These are phyloP conservation scores for Pterostichus niger DNA, from an alignment of 2,888 invertebrate species.

Conservation along the genomic window DNA sequence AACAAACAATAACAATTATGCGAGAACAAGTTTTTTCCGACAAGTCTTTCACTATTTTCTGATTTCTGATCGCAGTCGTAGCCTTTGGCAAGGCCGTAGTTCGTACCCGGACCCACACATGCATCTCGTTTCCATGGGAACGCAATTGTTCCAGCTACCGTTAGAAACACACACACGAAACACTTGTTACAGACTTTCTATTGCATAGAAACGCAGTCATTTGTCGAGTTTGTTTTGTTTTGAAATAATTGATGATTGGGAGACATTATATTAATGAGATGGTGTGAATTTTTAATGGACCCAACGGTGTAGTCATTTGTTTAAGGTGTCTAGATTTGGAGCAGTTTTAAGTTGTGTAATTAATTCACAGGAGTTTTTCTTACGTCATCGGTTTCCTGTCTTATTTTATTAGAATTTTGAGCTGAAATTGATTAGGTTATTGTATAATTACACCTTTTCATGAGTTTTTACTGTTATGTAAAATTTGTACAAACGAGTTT, in stretches of 20 bases:
- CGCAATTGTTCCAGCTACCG: constrained; percentile 33
- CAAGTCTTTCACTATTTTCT: constrained; percentile 39
- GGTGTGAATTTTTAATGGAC: constrained; percentile 28
- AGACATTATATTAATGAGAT: constrained; percentile 15
- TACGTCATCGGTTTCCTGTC: constrained; percentile 32
- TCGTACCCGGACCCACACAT: constrained; percentile 47
- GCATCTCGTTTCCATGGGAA: constrained; percentile 39
- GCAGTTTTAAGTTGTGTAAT: constrained; percentile 34
- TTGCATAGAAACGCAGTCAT: constrained; percentile 24
- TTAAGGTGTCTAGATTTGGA: constrained; percentile 33
- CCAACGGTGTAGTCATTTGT: constrained; percentile 27
- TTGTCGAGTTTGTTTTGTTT: constrained; percentile 32
- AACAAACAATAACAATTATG: constrained; percentile 48
- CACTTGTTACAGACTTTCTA: constrained; percentile 12
- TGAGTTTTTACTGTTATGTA: neutral
- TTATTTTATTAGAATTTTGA: constrained; percentile 14
- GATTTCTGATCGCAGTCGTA: constrained; percentile 1
- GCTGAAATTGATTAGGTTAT: constrained; percentile 20
- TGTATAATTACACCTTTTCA: neutral
- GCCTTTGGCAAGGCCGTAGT: constrained; percentile 47
- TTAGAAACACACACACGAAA: neutral
- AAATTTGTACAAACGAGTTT: neutral
- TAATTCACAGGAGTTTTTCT: constrained; percentile 1
- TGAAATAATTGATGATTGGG: neutral
- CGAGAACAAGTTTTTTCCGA: constrained; percentile 28